Evolutionary conservation across 64 coral and sea anemone species (phyloP).

Genomic region (Montipora efflorescens): DNA sequence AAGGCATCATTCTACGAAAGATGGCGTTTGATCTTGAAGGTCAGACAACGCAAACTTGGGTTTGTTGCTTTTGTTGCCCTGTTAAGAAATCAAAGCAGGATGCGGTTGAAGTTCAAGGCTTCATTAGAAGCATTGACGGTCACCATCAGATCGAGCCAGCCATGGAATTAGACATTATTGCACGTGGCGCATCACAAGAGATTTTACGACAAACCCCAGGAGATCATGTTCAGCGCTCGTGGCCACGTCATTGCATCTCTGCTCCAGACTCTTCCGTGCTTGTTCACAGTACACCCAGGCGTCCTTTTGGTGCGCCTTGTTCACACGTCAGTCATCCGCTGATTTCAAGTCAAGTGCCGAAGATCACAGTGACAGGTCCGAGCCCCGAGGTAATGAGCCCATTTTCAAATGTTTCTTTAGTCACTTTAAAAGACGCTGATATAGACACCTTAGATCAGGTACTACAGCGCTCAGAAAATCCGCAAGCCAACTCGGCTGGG

Average conservation of each 20-base stretch:
- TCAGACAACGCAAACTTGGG: constrained; percentile 50
- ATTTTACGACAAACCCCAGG: not conserved
- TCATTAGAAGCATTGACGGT: constrained; percentile 12
- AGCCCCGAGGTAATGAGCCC: constrained; percentile 69
- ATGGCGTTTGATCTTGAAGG: constrained; percentile 76
- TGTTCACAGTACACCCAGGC: constrained; percentile 18
- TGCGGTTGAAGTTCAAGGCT: not conserved
- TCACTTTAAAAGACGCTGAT: constrained; percentile 2
- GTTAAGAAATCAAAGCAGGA: constrained; percentile 44
- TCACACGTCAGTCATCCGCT: constrained; percentile 38
- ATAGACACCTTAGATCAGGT: constrained; percentile 29
- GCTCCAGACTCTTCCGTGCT: constrained; percentile 10
- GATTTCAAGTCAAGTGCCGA: constrained; percentile 36
- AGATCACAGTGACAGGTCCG: constrained; percentile 71
- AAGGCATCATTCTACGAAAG: constrained; percentile 80
- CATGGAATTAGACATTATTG: constrained; percentile 52
- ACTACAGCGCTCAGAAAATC: constrained; percentile 8
- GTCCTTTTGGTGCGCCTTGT: not conserved
- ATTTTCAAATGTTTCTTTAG: constrained; percentile 22
- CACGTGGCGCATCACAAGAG: constrained; percentile 53
- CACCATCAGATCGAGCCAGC: constrained; percentile 31
- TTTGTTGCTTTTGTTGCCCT: constrained; percentile 83
- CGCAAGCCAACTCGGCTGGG: not conserved
- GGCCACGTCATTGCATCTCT: not conserved
- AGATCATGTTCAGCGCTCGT: not conserved